Evolutionary conservation across 2,888 invertebrate genomes (phyloP).

Genomic region (Nomada fucata): DNA sequence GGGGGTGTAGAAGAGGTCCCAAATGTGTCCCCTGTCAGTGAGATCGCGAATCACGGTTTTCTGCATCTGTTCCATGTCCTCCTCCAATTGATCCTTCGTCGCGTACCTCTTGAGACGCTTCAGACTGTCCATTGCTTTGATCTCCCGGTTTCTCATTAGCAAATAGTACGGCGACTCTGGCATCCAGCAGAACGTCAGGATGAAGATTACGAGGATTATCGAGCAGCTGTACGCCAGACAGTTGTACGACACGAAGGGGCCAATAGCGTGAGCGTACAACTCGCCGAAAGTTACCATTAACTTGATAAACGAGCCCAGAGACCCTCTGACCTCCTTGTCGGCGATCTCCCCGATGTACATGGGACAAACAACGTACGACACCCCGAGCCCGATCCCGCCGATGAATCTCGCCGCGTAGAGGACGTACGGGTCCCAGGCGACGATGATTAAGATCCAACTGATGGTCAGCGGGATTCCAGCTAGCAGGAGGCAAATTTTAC

Average conservation of each 20-base stretch:
- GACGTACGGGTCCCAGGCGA: conserved; percentile 85
- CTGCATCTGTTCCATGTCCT: conserved; percentile 83
- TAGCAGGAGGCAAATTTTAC: conserved; percentile 85
- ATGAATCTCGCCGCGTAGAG: conserved; percentile 87
- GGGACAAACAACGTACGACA: conserved; percentile 87
- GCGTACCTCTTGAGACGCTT: conserved; percentile 84
- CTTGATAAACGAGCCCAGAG: conserved; percentile 79
- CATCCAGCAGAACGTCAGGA: conserved; percentile 85
- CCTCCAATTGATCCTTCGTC: conserved; percentile 84
- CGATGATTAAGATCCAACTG: conserved; percentile 87
- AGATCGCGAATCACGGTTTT: conserved; percentile 85
- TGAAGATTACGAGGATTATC: conserved; percentile 85
- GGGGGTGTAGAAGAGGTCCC: conserved; percentile 85
- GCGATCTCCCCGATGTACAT: conserved; percentile 88
- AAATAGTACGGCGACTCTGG: conserved; percentile 88
- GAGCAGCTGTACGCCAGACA: conserved; percentile 83
- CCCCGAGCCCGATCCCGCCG: conserved; percentile 88
- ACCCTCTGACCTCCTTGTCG: conserved; percentile 87
- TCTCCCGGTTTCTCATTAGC: conserved; percentile 85
- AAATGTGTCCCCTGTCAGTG: conserved; percentile 85
- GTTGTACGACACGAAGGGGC: conserved; percentile 83
- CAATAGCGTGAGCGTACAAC: conserved; percentile 81
- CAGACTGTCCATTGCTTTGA: conserved; percentile 85
- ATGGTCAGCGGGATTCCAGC: conserved; percentile 86
- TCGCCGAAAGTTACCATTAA: conserved; percentile 82